Evolutionary conservation across 1,140 invertebrate species (phyloP).

Genomic region (Babylonia areolata): DNA sequence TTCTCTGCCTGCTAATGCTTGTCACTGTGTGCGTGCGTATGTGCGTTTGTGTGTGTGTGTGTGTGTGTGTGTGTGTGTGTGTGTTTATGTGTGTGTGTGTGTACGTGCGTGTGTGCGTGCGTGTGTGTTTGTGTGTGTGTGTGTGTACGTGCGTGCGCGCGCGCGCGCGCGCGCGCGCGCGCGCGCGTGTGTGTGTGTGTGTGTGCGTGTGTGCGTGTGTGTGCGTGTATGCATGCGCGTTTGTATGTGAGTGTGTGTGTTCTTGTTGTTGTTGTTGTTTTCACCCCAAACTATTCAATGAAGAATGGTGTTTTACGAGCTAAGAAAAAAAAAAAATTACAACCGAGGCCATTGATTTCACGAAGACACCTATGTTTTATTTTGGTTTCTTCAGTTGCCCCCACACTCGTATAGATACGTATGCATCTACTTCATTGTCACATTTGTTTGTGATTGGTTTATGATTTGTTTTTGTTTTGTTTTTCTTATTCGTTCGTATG

Average conservation of each 20-base stretch:
- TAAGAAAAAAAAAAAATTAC: too few relatives aligned
- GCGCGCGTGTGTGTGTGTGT: background rate
- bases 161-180: background rate
- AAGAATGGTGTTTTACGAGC: too few relatives aligned
- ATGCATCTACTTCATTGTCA: too few relatives aligned
- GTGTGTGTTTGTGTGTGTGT: background rate
- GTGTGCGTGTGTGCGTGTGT: constrained; percentile 2
- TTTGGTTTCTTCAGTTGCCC: too few relatives aligned
- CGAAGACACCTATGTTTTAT: too few relatives aligned
- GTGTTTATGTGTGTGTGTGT: background rate
- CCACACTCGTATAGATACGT: too few relatives aligned
- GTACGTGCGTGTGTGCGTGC: background rate
- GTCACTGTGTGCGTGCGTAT: background rate
- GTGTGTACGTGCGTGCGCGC: background rate
- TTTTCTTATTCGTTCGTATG: too few relatives aligned
- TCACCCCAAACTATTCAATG: too few relatives aligned
- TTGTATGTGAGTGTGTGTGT: background rate
- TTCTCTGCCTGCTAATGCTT: background rate
- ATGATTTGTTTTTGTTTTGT: too few relatives aligned
- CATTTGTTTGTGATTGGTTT: too few relatives aligned
- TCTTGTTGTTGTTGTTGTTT: background rate
- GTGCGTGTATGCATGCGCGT: background rate
- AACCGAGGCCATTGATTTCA: too few relatives aligned
- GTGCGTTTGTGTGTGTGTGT: background rate
- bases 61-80: background rate